Evolutionary conservation across 2,888 invertebrate species (phyloP).

Genomic region (Ephialtes manifestator): DNA sequence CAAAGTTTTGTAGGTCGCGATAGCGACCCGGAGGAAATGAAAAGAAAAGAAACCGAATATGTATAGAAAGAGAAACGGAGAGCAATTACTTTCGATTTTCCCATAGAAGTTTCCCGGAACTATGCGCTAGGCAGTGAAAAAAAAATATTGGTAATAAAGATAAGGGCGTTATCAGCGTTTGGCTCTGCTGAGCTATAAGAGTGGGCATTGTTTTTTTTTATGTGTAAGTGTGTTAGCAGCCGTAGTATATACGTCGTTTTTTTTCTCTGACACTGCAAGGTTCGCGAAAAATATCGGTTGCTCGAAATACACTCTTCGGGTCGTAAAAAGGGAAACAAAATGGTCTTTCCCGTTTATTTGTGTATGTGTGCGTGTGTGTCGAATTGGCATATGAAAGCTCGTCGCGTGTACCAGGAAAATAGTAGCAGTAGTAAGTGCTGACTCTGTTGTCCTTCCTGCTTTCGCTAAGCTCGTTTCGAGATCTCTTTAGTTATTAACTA

Average conservation of each 20-base stretch:
- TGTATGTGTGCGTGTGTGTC: conserved; percentile 31
- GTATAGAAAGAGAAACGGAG: not conserved
- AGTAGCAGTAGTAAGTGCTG: conserved; percentile 12
- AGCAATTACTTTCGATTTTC: conserved; percentile 44
- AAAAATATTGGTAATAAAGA: conserved; percentile 45
- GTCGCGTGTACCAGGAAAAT: conserved; percentile 44
- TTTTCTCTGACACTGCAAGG: conserved; percentile 11
- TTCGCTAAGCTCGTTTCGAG: conserved; percentile 8
- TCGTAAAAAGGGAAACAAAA: conserved; percentile 44
- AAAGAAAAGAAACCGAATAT: not conserved
- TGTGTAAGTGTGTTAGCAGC: conserved; percentile 7
- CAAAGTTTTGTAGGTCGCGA: conserved; percentile 21
- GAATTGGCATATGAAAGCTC: conserved; percentile 54
- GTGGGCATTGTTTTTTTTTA: conserved; percentile 7
- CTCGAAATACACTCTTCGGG: conserved; percentile 28
- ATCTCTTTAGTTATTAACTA: conserved; percentile 48
- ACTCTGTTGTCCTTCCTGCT: not conserved
- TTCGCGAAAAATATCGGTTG: conserved; percentile 45
- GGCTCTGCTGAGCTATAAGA: conserved; percentile 11
- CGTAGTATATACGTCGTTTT: conserved; percentile 5
- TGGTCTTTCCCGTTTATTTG: conserved; percentile 35
- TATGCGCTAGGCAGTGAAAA: conserved; percentile 3
- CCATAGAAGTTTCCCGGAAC: conserved; percentile 48
- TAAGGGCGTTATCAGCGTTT: conserved; percentile 46
- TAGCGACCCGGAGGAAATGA: conserved; percentile 21